Evolutionary conservation across 1,140 invertebrate species (phyloP), one percentile per base, ranked within the genome.

Genomic region (Tenebrio molitor): DNA sequence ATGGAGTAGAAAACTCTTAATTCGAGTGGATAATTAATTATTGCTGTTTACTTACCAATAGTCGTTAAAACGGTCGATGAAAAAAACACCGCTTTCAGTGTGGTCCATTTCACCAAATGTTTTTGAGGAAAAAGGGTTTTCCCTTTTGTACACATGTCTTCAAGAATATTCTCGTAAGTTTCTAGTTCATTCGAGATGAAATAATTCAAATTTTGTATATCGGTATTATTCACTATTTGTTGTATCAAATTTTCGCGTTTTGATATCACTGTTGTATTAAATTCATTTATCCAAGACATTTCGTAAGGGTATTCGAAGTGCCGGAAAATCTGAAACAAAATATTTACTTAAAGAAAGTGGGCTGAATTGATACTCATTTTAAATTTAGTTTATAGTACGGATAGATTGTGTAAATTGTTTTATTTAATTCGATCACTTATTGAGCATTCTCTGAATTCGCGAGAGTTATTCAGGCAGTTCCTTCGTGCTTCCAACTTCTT

Each of bases 41-140:
- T 39, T 39, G 19, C 44, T 50, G 50, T 58, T 25, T 58, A 85
- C 85, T 84, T 84, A 92, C 91, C 91, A 83, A 95, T 95, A 25
- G 93, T 95, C 29, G 93, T 95, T 77, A 94, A 86, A 74, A 95
- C 92, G 53, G 93, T 95, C 12, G 92, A 93, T 39, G 92, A 92
- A 80, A 95, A 95, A 81, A 95, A 95, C 23, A 94, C 90, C 1
- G 92, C 91, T 83, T 93, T 92, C 15, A 93, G 83, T 71, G 91
- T 88, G 76, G 89, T 92, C 92, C 92, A 94, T 79, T 90, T 88
- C 75, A 91, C 89, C 63, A 76, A 68, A 62, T 79, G 77, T 25
- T 76, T 69, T 15, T 73, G 85, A 75, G 76, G 85, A 41, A 77
- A 70, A 8, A 46, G 66, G 2, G 71, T 74, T 70, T 73, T 89